Evolutionary conservation across 2,113 vertebrate genomes (phyloP), one percentile per base, ranked within the genome.

Genomic region (Pseudorasbora parva): DNA sequence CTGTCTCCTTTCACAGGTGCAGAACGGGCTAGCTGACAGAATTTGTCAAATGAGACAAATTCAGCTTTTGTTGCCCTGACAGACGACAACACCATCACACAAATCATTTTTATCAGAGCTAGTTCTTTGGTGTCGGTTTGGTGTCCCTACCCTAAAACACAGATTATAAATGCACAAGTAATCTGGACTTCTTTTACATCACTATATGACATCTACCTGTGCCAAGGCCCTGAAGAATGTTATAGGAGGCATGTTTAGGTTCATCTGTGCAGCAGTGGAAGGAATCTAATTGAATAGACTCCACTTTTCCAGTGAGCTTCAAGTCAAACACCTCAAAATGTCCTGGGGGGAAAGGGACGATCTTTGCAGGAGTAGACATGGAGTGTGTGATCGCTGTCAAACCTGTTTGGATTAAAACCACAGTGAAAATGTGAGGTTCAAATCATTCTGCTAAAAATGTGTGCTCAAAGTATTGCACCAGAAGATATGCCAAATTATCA

Each of bases 241-340:
- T 93, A 68, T 92, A 94, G 0, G 33, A 72, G 51, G 81, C 89
- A 6, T 96, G 95, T 68, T 92, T 87, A 9, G 95, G 95, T 78
- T 94, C 92, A 0, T 94, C 93, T 68, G 91, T 93, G 83, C 91
- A 95, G 60, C 92, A 92, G 49, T 95, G 96, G 69, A 95, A 95
- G 82, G 95, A 95, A 11, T 94, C 92, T 78, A 95, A 81, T 90
- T 95, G 94, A 72, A 96, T 88, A 0, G 95, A 95, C 0, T 88
- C 91, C 60, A 96, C 95, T 86, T 96, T 96, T 74, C 95, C 95
- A 45, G 85, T 94, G 37, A 87, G 85, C 82, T 96, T 95, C 87
- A 96, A 90, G 88, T 96, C 91, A 89, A 96, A 90, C 51, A 93
- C 93, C 93, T 96, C 95, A 23, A 94, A 96, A 87, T 96, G 95